Base-by-base conservation (phyloP, 2,113 vertebrate species). In the Rissa tridactyla region DNA sequence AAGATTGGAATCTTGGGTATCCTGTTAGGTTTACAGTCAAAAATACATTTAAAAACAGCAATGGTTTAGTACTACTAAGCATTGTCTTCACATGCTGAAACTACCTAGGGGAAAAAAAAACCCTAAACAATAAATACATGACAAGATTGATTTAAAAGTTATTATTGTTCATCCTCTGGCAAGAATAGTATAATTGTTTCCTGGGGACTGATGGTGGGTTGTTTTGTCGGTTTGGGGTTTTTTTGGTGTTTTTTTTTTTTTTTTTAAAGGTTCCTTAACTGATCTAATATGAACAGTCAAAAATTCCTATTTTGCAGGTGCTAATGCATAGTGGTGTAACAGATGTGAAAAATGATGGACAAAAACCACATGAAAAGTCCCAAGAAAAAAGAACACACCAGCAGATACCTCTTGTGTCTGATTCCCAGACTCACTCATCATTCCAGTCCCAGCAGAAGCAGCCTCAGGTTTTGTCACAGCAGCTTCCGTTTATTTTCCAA, bases 401-500 rank as follows among this genome's bases (percentile, higher is more conserved):
- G 97, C 97, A 98, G 97, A 98, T 98, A 97, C 98, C 98, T 98
- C 98, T 98, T 96, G 81, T 98, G 95, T 97, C 98, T 96, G 97
- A 98, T 82, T 96, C 97, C 93, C 98, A 97, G 98, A 98, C 97
- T 98, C 98, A 97, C 96, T 97, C 97, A 95, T 96, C 97, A 97
- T 98, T 98, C 98, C 98, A 98, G 81, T 97, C 97, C 97, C 98
- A 98, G 97, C 97, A 98, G 97, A 98, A 98, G 95, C 98, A 98
- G 98, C 98, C 98, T 97, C 97, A 98, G 95, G 98, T 98, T 97
- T 98, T 98, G 97, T 98, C 98, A 97, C 98, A 98, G 97, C 98
- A 99, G 95, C 96, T 98, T 97, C 98, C 98, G 1, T 98, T 98
- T 96, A 97, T 99, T 98, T 98, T 99, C 98, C 98, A 98, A 98